Conservation (phyloP, 1,140 invertebrate species). For the Zaprionus inermis region DNA sequence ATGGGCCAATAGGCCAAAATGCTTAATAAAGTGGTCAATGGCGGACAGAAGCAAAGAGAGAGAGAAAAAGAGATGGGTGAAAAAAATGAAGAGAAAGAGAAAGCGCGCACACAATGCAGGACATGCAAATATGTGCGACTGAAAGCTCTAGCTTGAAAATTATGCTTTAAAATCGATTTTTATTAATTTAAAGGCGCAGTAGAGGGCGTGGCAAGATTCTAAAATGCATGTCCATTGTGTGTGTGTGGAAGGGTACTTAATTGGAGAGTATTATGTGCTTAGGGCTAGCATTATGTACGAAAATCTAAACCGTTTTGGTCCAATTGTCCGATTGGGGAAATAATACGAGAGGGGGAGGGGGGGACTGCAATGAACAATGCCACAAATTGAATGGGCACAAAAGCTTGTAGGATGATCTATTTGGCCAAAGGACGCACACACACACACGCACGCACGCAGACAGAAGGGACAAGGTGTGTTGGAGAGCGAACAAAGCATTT, state of each 20-base stretch:
- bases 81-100: too few species aligned
- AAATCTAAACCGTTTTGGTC: background rate
- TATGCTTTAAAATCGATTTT: too few species aligned
- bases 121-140: background rate
- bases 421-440: background rate
- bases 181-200: too few species aligned
- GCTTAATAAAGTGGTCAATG: constrained; percentile 47
- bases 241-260: too few species aligned
- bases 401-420: background rate
- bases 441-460: too few species aligned
- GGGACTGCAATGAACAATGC: too few species aligned
- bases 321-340: background rate
- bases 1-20: constrained; percentile 35
- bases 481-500: background rate
- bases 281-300: constrained; percentile 1
- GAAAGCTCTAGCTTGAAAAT: background rate
- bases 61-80: background rate
- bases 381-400: too few species aligned
- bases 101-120: background rate
- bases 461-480: background rate
- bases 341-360: too few species aligned
- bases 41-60: background rate
- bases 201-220: too few species aligned
- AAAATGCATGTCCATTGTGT: background rate
- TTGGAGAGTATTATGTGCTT: background rate